Percentiles rank a stretch among this genome's conserved stretches.
These are phyloP conservation scores for Mesoligia furuncula DNA, from an alignment of 2,888 invertebrate genomes.

Conservation along the genomic window DNA sequence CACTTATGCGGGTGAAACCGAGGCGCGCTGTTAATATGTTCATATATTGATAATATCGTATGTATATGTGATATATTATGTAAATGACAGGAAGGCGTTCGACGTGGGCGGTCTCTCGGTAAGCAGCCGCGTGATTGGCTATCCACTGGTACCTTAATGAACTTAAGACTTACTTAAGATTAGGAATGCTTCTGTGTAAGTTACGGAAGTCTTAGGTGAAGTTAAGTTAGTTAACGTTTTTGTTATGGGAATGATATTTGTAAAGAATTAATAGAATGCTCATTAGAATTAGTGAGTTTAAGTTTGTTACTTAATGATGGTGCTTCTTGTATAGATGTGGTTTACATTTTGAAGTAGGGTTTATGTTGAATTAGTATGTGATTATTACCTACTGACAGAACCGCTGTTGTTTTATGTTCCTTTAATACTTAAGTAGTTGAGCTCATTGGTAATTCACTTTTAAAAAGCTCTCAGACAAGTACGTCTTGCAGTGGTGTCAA, in stretches of 20 bases:
- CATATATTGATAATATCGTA: slow-evolving; percentile 19
- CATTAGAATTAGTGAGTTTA: slow-evolving; percentile 34
- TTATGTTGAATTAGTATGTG: not conserved
- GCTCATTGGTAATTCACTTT: not conserved
- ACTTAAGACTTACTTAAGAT: slow-evolving; percentile 37
- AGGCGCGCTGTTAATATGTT: not conserved
- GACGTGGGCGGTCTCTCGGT: slow-evolving; percentile 51
- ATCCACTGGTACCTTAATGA: slow-evolving; percentile 31
- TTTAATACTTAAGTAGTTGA: not conserved
- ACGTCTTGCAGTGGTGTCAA: not conserved
- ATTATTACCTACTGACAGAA: not conserved
- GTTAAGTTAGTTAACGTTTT: slow-evolving; percentile 16
- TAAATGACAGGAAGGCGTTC: slow-evolving; percentile 49
- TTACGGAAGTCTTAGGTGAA: slow-evolving; percentile 21
- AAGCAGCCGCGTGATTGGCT: slow-evolving; percentile 42
- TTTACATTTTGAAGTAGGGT: too few relatives aligned
- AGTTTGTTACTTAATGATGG: not conserved
- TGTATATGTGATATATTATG: slow-evolving; percentile 37
- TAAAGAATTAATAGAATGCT: slow-evolving; percentile 10
- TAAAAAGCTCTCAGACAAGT: not conserved
- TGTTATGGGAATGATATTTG: slow-evolving; percentile 16
- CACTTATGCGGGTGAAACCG: too few relatives aligned
- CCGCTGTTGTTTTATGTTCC: too few relatives aligned
- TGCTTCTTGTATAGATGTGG: not conserved
- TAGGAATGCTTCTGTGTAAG: slow-evolving; percentile 40